phyloP scores from a whole-genome alignment of 2,113 vertebrate species.

The Dromas ardeola region DNA sequence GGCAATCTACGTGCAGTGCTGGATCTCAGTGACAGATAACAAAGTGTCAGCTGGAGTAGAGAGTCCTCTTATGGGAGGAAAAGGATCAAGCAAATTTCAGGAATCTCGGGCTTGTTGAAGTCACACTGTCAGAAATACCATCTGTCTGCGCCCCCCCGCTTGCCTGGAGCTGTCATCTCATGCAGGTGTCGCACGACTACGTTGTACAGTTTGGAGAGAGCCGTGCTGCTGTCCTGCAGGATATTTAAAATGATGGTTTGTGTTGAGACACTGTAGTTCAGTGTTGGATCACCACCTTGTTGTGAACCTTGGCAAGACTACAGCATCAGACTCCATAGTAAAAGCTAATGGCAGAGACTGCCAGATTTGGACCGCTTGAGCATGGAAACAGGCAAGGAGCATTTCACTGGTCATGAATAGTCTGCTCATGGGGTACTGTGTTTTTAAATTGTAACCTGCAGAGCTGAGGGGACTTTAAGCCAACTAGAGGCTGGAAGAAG shows the following conservation, averaged over 20 bases:
- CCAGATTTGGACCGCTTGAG: neutral
- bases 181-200: neutral
- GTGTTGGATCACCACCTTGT: neutral
- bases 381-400: neutral
- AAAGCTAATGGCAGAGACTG: neutral
- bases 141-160: neutral
- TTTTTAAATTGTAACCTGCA: neutral
- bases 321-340: neutral
- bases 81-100: neutral
- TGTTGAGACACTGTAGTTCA: neutral
- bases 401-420: neutral
- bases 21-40: neutral
- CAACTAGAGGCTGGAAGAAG: accelerated
- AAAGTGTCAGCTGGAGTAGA: neutral
- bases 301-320: neutral
- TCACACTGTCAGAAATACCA: neutral
- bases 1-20: neutral
- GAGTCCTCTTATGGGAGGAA: neutral
- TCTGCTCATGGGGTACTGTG: neutral
- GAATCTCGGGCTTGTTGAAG: neutral
- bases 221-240: neutral
- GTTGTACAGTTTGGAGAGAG: neutral
- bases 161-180: neutral
- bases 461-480: neutral
- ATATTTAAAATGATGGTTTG: neutral